Percentiles rank a stretch among this genome's conserved stretches.
Conservation (phyloP, 2,113 vertebrate species). For the Stigmatopora nigra region DNA sequence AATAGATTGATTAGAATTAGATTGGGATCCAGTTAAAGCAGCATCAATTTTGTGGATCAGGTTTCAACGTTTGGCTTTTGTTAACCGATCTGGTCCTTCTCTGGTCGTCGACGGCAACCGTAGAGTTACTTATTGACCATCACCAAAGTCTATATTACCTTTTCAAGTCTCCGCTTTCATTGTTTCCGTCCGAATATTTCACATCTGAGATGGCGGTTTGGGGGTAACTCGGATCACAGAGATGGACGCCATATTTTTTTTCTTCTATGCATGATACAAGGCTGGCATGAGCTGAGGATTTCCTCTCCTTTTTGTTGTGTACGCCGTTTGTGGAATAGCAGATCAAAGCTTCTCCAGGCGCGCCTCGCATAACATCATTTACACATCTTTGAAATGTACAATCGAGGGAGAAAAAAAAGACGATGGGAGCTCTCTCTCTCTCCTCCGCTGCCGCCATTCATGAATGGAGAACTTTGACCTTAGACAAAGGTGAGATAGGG, state of each 20-base stretch:
- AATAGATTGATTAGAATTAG: too few species aligned
- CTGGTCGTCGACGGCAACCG: too few species aligned
- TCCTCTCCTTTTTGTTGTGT: slow-evolving; percentile 53
- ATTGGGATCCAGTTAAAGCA: too few species aligned
- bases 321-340: slow-evolving; percentile 56
- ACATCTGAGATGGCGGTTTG: slow-evolving; percentile 25
- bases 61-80: too few species aligned
- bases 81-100: too few species aligned
- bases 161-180: slow-evolving; percentile 11
- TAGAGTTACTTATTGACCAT: too few species aligned
- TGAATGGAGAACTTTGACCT: slow-evolving; percentile 59
- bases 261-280: slow-evolving; percentile 57
- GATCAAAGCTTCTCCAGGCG: slow-evolving; percentile 65
- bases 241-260: slow-evolving; percentile 22
- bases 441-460: too few species aligned
- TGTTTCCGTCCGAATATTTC: slow-evolving; percentile 37
- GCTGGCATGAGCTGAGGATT: slow-evolving; percentile 62
- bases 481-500: slow-evolving; percentile 57
- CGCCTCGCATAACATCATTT: slow-evolving; percentile 61
- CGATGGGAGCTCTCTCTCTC: slow-evolving; percentile 55
- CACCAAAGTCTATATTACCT: too few species aligned
- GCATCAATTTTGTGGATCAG: too few species aligned
- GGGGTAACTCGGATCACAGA: slow-evolving; percentile 52
- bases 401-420: slow-evolving; percentile 43
- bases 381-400: slow-evolving; percentile 68